Evolutionary conservation across 2,888 invertebrate species (phyloP).

Genomic region (Oegoconia quadripuncta): DNA sequence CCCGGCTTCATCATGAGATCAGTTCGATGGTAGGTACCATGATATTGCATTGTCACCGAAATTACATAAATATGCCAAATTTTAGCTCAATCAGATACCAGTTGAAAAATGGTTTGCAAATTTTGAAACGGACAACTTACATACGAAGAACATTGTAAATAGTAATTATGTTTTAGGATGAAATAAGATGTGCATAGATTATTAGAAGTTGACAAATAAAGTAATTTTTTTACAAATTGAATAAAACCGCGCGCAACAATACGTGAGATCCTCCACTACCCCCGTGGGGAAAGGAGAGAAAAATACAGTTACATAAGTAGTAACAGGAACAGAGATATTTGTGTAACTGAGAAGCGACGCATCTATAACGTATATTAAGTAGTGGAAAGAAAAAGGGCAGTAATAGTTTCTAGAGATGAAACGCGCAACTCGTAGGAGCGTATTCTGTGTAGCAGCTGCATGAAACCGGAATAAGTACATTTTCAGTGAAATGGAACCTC

Average conservation of each 20-base stretch:
- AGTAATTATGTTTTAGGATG: too few species aligned
- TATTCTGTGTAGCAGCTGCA: conserved; percentile 44
- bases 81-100: too few species aligned
- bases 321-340: conserved; percentile 21
- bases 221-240: conserved; percentile 28
- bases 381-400: conserved; percentile 28
- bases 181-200: conserved; percentile 10
- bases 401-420: conserved; percentile 27
- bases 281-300: conserved; percentile 19
- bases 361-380: conserved; percentile 16
- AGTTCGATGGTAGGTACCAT: too few species aligned
- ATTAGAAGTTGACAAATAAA: conserved; percentile 22
- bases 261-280: conserved; percentile 18
- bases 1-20: too few species aligned
- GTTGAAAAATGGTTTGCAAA: too few species aligned
- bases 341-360: conserved; percentile 15
- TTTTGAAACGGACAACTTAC: too few species aligned
- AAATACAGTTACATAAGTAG: conserved; percentile 16
- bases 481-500: conserved; percentile 49
- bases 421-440: conserved; percentile 39
- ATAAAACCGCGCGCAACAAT: conserved; percentile 19
- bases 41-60: too few species aligned
- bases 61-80: too few species aligned
- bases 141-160: too few species aligned
- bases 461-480: conserved; percentile 36